A percentile compares a stretch with the other conserved stretches of the same genome.
These are phyloP conservation scores for Sebastes taczanowskii DNA, from an alignment of 2,797 vertebrate species.

Conservation along the genomic window DNA sequence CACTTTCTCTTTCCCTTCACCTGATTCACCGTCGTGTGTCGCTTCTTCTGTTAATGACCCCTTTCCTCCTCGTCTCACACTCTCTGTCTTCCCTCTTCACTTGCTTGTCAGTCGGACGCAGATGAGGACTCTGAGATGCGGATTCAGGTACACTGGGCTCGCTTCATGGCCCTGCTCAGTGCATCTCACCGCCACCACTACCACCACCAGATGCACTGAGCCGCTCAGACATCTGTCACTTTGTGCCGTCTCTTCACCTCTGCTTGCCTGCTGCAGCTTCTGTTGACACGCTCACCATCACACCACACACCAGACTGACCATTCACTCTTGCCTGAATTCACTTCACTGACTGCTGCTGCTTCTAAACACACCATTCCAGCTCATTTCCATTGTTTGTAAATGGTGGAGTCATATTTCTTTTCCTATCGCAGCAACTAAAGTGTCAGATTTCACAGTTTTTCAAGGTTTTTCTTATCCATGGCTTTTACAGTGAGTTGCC, in stretches of 20 bases:
- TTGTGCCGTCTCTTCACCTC: conserved; percentile 26
- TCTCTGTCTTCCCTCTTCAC: conserved; percentile 65
- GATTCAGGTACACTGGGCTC: conserved; percentile 88
- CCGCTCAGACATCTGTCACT: conserved; percentile 48
- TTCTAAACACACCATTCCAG: conserved; percentile 9
- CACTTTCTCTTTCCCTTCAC: background rate
- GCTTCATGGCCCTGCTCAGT: conserved; percentile 49
- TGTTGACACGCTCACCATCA: conserved; percentile 23
- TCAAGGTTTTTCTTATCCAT: conserved; percentile 1
- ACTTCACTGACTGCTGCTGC: conserved; percentile 30
- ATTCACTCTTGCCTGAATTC: conserved; percentile 31
- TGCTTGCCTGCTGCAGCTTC: conserved; percentile 34
- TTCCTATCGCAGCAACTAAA: conserved; percentile 7
- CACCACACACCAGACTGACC: conserved; percentile 27
- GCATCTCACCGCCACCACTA: conserved; percentile 38
- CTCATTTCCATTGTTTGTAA: conserved; percentile 35
- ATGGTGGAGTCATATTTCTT: conserved; percentile 5
- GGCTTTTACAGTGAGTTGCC: background rate
- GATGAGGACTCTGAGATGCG: conserved; percentile 93
- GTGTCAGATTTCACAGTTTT: conserved; percentile 20
- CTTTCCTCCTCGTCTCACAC: conserved; percentile 35
- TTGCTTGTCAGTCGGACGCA: conserved; percentile 91
- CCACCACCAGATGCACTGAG: conserved; percentile 57
- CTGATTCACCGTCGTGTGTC: background rate
- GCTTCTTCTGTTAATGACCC: background rate